A percentile compares a stretch with the other conserved stretches of the same genome.
These are phyloP conservation scores for Poecilobothrus nobilitatus DNA, from an alignment of 2,888 invertebrate species.

Conservation along the genomic window DNA sequence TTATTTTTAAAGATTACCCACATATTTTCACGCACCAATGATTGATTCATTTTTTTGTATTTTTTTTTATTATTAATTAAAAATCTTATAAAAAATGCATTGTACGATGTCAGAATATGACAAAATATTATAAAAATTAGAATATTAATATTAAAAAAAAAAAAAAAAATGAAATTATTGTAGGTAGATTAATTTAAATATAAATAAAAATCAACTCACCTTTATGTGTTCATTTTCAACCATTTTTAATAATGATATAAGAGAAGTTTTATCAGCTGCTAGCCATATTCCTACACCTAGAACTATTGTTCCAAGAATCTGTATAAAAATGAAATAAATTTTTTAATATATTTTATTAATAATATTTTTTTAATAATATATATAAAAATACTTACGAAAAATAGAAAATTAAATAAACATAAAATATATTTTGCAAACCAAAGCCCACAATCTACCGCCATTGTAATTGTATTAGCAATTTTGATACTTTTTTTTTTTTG, in stretches of 20 bases:
- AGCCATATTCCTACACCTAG: conserved; percentile 62
- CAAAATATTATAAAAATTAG: too few relatives aligned
- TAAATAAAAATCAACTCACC: conserved; percentile 41
- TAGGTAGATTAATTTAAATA: too few relatives aligned
- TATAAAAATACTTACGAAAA: conserved; percentile 55
- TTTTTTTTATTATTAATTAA: too few relatives aligned
- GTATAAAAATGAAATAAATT: conserved; percentile 18
- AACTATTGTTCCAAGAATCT: conserved; percentile 52
- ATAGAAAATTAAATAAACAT: conserved; percentile 63
- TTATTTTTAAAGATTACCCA: too few relatives aligned
- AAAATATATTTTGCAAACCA: conserved; percentile 62
- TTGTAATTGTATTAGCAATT: conserved; percentile 26
- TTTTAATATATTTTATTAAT: conserved; percentile 12
- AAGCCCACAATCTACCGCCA: conserved; percentile 51
- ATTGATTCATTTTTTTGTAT: too few relatives aligned
- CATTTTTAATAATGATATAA: conserved; percentile 52
- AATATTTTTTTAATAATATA: not conserved
- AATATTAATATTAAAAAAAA: too few relatives aligned
- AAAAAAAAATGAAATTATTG: too few relatives aligned
- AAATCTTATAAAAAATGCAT: too few relatives aligned
- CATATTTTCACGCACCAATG: too few relatives aligned
- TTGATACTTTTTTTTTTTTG: too few relatives aligned
- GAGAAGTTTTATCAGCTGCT: conserved; percentile 57
- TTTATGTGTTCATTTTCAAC: conserved; percentile 50
- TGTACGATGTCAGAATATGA: too few relatives aligned